Evolutionary conservation across 2,113 vertebrate genomes (phyloP).

Genomic region (Furnarius figulus): DNA sequence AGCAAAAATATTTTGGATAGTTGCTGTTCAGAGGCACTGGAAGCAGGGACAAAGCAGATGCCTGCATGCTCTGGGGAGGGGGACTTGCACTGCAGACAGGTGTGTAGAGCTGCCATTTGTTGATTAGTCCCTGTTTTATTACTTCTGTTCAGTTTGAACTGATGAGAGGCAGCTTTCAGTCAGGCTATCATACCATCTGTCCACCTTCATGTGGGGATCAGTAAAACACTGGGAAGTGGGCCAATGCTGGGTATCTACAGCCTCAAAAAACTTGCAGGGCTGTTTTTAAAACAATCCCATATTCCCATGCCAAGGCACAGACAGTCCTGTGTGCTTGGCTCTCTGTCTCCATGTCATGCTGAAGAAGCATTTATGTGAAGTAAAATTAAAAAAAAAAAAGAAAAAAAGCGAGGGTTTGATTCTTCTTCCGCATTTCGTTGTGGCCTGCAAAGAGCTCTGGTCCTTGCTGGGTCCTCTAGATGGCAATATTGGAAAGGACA

Average conservation of each 20-base stretch:
- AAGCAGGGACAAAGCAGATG: neutral
- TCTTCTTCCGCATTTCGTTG: neutral
- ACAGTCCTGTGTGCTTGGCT: neutral
- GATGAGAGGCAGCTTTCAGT: neutral
- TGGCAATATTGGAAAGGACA: conserved; percentile 64
- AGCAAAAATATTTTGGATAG: neutral
- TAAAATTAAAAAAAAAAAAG: neutral
- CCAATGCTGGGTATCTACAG: neutral
- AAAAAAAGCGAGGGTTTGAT: neutral
- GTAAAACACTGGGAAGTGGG: neutral
- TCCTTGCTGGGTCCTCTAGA: conserved; percentile 56
- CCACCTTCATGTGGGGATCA: neutral
- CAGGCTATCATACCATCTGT: neutral
- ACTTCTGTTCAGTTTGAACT: neutral
- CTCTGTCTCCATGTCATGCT: neutral
- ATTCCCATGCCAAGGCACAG: neutral
- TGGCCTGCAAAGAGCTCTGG: neutral
- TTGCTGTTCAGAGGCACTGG: neutral
- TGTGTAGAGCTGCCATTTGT: neutral
- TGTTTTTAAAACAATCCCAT: neutral
- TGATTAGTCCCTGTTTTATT: neutral
- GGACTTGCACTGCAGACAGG: neutral
- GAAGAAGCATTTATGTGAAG: neutral
- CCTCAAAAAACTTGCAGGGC: neutral
- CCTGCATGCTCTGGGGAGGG: neutral